Evolutionary conservation across 2,888 invertebrate genomes (phyloP), one percentile per base, ranked within the genome.

Genomic region (Diplolepis rosae): DNA sequence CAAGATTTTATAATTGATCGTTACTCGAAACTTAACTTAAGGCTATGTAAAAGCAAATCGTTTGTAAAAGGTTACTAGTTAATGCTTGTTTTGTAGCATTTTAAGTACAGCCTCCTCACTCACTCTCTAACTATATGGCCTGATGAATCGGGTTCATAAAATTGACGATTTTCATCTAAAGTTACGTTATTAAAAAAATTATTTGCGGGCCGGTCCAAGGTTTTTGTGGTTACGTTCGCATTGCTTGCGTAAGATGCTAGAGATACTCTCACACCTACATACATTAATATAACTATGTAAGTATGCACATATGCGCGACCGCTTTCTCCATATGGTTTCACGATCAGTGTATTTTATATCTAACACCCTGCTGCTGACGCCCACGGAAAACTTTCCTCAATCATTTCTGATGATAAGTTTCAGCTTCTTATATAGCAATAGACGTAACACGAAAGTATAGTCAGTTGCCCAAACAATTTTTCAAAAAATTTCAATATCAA

Each of bases 261-360:
- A 79, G 70, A 79, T 75, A 77, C 72, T 51, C 72, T 65, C 72
- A 74, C 56, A 39, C 51, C 27, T 39, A 39, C 61, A 51, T 51
- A 50, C 32, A 51, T 65, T 74, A 78, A 51, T 66, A 73, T 54
- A 54, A 73, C 77, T 72, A 73, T 72, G 73, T 75, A 77, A 65
- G 68, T 67, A 67, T 56, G 56, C 28, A 67, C 48, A 72, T 45
- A 65, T 74, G 73, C 75, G 73, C 78, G 75, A 74, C 81, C 78
- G 78, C 85, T 85, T 85, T 85, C 85, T 85, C 85, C 83, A 61
- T 61, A 61, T 80, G 83, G 80, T 82, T 81, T 80, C 74, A 72
- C 79, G 79, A 78, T 80, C 77, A 81, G 84, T 39, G 39, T 61
- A 61, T 39, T 39, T 61, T 35, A 61, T 61, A 61, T 39, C 61